Base-by-base conservation (phyloP, 2,113 vertebrate genomes). In the Thamnaconus septentrionalis region DNA sequence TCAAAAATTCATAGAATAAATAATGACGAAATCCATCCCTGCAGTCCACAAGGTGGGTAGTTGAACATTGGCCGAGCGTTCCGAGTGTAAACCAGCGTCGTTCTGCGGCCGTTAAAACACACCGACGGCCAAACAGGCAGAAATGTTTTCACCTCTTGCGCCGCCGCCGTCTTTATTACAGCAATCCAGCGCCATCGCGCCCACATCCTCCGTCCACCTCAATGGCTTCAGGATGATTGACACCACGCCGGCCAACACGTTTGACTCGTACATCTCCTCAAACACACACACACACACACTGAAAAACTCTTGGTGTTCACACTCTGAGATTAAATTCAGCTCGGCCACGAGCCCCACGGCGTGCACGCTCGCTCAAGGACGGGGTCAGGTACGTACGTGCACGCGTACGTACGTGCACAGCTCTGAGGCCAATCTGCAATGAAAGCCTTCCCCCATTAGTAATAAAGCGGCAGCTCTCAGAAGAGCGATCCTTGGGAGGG, bases 361-460 rank as follows among this genome's bases (percentile, higher is more conserved):
- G 53, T 8, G 39, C 59, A 31, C 18, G 2, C 18, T 31, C 18
- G 18, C 18, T 31, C 18, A 31, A 31, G 18, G 18, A 31, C 18
- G 18, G 18, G 18, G 18, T 31, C 18, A 31, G 18, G 18, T 31
- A 31, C 18, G 18, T 31, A 31, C 18, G 18, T 31, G 82, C 82
- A 83, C 86, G 86, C 73, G 77, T 73, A 75, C 59, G 66, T 75
- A 64, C 76, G 70, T 64, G 64, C 78, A 69, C 65, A 12, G 42
- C 71, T 31, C 18, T 31, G 18, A 59, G 82, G 74, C 72, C 89
- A 88, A 91, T 91, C 88, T 89, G 86, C 89, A 91, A 79, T 90
- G 85, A 92, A 92, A 90, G 87, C 76, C 69, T 86, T 86, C 80
- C 87, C 84, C 87, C 84, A 86, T 92, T 91, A 88, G 86, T 88